Base-by-base conservation (phyloP, 1,140 invertebrate species). In the Phthorimaea operculella region DNA sequence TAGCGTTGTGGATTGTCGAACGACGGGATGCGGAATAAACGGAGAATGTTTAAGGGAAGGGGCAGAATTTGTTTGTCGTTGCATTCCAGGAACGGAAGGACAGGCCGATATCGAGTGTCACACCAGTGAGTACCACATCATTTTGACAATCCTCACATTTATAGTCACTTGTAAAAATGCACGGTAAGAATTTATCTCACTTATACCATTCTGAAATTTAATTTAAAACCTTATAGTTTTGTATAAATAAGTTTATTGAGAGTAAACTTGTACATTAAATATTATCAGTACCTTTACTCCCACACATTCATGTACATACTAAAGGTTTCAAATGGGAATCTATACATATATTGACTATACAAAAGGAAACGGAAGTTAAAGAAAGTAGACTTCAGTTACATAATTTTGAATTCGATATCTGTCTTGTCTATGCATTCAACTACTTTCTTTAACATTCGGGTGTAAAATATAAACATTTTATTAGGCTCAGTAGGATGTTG, bases 1-100 rank as follows among this genome's bases (percentile, higher is more conserved):
- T 63, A 90, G 89, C 66, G 80, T 89, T 54, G 85, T 89, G 18
- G 94, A 96, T 73, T 96, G 94, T 79, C 88, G 94, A 52, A 92
- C 92, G 5, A 88, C 89, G 17, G 94, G 94, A 51, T 96, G 94
- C 83, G 93, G 93, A 54, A 89, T 90, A 68, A 91, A 91, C 53
- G 94, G 94, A 0, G 90, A 93, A 76, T 96, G 94, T 76, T 89
- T 94, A 57, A 87, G 90, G 42, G 91, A 93, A 81, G 90, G 91
- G 59, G 91, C 91, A 57, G 90, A 90, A 68, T 96, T 94, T 80
- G 90, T 92, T 10, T 97, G 95, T 80, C 88, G 91, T 68, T 96
- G 94, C 86, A 89, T 90, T 47, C 89, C 90, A 33, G 92, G 92
- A 62, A 92, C 90, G 53, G 88, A 87, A 72, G 93, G 93, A 64